phyloP scores from a whole-genome alignment of 2,113 vertebrate genomes.

The Colossoma macropomum region DNA sequence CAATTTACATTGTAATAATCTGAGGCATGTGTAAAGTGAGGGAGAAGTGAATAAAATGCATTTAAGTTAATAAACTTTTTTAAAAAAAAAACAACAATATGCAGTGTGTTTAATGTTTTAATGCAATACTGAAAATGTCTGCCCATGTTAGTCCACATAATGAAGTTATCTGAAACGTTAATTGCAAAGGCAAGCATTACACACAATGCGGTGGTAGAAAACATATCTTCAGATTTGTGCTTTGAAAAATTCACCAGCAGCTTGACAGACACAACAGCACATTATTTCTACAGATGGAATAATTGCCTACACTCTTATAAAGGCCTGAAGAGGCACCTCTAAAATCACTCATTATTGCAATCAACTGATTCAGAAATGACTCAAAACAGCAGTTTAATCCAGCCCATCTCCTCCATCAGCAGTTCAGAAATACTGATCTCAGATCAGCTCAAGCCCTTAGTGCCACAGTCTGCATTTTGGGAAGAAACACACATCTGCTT shows the following conservation, averaged over 20 bases:
- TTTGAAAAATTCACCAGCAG: slow-evolving; percentile 5
- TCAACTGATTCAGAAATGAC: neutral
- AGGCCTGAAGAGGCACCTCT: neutral
- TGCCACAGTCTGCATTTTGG: slow-evolving; percentile 5
- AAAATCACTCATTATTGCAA: slow-evolving; percentile 4
- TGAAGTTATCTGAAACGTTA: neutral
- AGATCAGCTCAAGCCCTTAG: neutral
- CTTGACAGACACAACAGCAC: neutral
- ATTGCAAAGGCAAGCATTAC: slow-evolving; percentile 23
- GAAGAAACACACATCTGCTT: neutral
- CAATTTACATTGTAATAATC: neutral
- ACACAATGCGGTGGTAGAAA: neutral
- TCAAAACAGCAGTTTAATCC: neutral
- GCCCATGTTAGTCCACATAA: slow-evolving; percentile 8
- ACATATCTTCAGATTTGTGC: neutral
- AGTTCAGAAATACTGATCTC: slow-evolving; percentile 6
- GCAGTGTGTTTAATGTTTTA: neutral
- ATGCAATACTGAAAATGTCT: slow-evolving; percentile 5
- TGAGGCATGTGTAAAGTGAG: neutral
- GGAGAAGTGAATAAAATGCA: too few species aligned
- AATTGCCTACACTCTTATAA: neutral
- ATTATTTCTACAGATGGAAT: neutral
- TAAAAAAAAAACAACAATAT: neutral
- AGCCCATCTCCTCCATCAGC: slow-evolving; percentile 10
- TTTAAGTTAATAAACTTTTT: slow-evolving; percentile 13